Percentiles rank a stretch among this genome's conserved stretches.
phyloP scores from a whole-genome alignment of 2,113 vertebrate species.

The Clupea harengus region DNA sequence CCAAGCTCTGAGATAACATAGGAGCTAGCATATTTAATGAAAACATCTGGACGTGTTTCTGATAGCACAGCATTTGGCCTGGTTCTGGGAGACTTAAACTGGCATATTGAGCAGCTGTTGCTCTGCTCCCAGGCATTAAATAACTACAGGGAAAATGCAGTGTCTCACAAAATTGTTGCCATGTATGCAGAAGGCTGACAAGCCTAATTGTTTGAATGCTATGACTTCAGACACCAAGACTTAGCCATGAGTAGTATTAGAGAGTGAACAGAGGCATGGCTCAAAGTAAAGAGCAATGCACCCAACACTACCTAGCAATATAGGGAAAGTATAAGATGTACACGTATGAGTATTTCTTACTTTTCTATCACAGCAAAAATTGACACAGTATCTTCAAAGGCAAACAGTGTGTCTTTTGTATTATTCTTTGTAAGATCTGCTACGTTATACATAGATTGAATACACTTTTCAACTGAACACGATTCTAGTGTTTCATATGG shows the following conservation, averaged over 20 bases:
- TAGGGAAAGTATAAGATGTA: too few relatives aligned
- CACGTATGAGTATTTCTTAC: too few relatives aligned
- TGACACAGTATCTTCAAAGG: neutral
- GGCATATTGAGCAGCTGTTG: constrained; percentile 2
- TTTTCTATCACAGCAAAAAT: neutral
- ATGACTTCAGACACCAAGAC: neutral
- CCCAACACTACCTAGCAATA: neutral
- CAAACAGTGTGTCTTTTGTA: neutral
- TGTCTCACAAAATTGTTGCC: neutral
- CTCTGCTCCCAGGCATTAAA: neutral
- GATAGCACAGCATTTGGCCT: neutral
- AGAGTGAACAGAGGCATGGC: neutral
- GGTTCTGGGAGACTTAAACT: neutral
- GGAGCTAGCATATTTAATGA: neutral
- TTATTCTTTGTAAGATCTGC: neutral
- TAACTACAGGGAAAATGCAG: neutral
- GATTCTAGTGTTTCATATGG: too few relatives aligned
- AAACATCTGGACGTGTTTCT: neutral
- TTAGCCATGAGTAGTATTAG: neutral
- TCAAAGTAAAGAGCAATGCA: neutral
- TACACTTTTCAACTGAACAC: too few relatives aligned
- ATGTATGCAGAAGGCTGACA: neutral
- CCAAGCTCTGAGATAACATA: neutral
- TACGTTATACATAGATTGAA: too few relatives aligned
- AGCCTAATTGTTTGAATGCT: neutral